Conservation (phyloP, 2,888 invertebrate genomes). For the Exephanes ischioxanthus region DNA sequence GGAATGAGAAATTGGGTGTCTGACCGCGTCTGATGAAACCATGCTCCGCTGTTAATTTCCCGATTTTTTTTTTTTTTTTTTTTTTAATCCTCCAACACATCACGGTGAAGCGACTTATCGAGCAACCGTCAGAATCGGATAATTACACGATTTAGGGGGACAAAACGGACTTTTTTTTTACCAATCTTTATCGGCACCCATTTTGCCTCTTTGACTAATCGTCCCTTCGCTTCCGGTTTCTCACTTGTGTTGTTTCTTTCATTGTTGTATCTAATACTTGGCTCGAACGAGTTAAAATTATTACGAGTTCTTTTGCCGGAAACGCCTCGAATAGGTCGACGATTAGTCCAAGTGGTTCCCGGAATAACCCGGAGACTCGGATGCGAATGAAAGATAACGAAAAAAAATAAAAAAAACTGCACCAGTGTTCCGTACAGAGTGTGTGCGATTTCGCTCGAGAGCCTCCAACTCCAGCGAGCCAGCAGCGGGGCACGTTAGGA, state of each 20-base stretch:
- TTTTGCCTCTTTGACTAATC: background rate
- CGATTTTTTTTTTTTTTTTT: too few relatives aligned
- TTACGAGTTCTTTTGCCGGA: background rate
- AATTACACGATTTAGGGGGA: too few relatives aligned
- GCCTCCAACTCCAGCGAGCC: background rate
- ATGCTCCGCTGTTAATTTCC: background rate
- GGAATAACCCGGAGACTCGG: background rate
- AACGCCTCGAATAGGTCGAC: background rate
- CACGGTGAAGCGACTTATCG: too few relatives aligned
- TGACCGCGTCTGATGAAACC: slow-evolving; percentile 15
- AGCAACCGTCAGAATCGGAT: too few relatives aligned
- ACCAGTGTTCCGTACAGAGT: background rate
- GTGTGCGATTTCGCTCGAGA: background rate
- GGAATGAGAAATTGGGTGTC: slow-evolving; percentile 32
- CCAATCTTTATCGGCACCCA: too few relatives aligned
- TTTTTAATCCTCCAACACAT: background rate
- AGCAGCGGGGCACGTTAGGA: background rate
- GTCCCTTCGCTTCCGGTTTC: background rate
- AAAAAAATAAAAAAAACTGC: background rate
- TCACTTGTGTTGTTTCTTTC: background rate
- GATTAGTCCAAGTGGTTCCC: background rate
- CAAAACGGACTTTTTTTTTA: too few relatives aligned
- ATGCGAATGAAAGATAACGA: background rate
- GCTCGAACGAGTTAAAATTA: too few relatives aligned
- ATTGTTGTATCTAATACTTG: too few relatives aligned